Conservation (phyloP, 2,888 invertebrate species). For the Limnephilus auricula region DNA sequence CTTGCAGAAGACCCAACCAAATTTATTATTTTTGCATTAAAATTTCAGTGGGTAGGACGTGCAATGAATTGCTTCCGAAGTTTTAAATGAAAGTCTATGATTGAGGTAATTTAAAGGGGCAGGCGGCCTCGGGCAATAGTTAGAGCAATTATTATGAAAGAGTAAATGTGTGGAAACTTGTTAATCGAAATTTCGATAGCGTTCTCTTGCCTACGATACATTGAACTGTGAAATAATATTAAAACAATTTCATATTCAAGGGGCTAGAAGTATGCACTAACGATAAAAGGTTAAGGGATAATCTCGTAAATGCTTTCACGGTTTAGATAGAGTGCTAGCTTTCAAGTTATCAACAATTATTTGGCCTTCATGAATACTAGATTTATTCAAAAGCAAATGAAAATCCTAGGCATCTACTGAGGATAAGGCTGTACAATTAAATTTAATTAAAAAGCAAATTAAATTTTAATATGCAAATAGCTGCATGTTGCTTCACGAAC, state of each 20-base stretch:
- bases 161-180: not conserved
- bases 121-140: not conserved
- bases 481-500: not conserved
- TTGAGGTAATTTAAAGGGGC: constrained; percentile 4
- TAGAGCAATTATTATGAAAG: not conserved
- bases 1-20: not conserved
- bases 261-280: not conserved
- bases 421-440: not conserved
- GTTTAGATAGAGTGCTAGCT: not conserved
- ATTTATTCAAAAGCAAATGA: not conserved
- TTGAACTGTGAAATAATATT: not conserved
- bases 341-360: not conserved
- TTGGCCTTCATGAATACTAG: not conserved
- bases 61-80: constrained; percentile 16
- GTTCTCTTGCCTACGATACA: not conserved
- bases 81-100: constrained; percentile 12
- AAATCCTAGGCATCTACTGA: not conserved
- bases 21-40: constrained; percentile 50
- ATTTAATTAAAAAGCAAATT: not conserved
- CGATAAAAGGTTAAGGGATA: not conserved
- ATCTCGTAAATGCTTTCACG: not conserved
- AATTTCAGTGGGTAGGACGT: constrained; percentile 38
- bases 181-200: not conserved
- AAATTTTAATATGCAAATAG: not conserved
- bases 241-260: not conserved